Evolutionary conservation across 2,113 vertebrate species (phyloP), one percentile per base, ranked within the genome.

Genomic region (Pterocles burchelli): DNA sequence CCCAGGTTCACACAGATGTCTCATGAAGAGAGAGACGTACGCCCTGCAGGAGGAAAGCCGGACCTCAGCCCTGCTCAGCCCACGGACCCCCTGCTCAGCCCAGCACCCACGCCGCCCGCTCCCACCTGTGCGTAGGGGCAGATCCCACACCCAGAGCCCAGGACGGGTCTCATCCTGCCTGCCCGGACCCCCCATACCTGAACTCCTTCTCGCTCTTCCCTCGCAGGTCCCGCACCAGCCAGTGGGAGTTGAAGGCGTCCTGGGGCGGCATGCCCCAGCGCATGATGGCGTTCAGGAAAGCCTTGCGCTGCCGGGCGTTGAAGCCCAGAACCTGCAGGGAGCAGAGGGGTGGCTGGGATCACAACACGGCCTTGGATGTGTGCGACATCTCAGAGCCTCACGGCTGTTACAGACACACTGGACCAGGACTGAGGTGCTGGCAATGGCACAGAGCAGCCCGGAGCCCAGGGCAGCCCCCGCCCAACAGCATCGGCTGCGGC

Each of bases 241-340:
- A 99, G 82, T 99, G 99, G 13, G 99, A 99, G 97, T 99, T 99
- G 98, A 99, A 99, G 71, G 99, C 99, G 0, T 99, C 99, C 97
- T 99, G 99, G 10, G 99, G 99, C 0, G 99, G 99, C 99, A 99
- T 99, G 15, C 99, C 99, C 99, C 99, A 99, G 88, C 99, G 99
- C 99, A 99, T 99, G 97, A 99, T 99, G 74, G 99, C 99, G 0
- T 99, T 99, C 71, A 99, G 97, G 96, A 99, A 99, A 3, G 99
- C 99, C 95, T 99, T 99, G 91, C 99, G 98, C 97, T 99, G 99
- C 1, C 99, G 98, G 38, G 99, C 99, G 0, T 99, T 99, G 98
- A 99, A 99, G 49, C 99, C 99, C 6, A 99, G 98, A 33, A 99
- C 99, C 99, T 99, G 66, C 59, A 17, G 38, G 74, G 71, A n/a